These are phyloP conservation scores for Ophiodon elongatus DNA, from an alignment of 2,113 vertebrate genomes.

Conservation along the genomic window DNA sequence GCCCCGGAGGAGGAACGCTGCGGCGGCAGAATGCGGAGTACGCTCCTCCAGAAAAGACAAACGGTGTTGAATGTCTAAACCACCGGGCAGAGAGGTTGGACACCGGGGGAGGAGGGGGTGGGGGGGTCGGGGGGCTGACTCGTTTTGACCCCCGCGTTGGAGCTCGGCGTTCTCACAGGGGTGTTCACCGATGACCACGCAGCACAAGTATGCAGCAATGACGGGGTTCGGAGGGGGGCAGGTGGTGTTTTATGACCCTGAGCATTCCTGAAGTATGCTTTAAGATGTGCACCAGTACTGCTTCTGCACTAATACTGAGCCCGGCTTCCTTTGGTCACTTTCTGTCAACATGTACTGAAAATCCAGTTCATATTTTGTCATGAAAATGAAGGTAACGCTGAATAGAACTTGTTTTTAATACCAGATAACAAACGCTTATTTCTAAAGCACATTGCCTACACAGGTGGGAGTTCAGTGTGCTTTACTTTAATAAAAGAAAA, in stretches of 20 bases:
- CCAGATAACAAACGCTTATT: too few relatives aligned
- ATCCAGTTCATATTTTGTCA: background rate
- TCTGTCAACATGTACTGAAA: background rate
- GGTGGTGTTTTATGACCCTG: constrained; percentile 41
- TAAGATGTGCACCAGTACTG: constrained; percentile 25
- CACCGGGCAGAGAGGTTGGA: too few relatives aligned
- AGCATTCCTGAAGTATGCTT: constrained; percentile 49
- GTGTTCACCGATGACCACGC: constrained; percentile 69
- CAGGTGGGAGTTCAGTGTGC: background rate
- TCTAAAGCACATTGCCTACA: background rate
- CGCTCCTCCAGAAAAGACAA: constrained; percentile 48
- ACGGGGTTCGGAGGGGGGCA: constrained; percentile 4
- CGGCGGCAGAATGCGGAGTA: constrained; percentile 56
- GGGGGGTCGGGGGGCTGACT: too few relatives aligned
- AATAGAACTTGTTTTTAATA: background rate
- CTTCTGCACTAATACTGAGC: too few relatives aligned
- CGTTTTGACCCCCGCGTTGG: too few relatives aligned
- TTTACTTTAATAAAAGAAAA: background rate
- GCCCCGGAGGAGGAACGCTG: constrained; percentile 26
- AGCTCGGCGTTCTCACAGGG: constrained; percentile 32
- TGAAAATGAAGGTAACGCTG: background rate
- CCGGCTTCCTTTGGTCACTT: too few relatives aligned
- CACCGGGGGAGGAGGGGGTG: too few relatives aligned
- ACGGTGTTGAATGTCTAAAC: constrained; percentile 39
- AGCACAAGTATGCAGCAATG: constrained; percentile 56